Percentiles rank a stretch among this genome's conserved stretches.
Evolutionary conservation across 2,113 vertebrate genomes (phyloP).

Genomic region (Camelus bactrianus): DNA sequence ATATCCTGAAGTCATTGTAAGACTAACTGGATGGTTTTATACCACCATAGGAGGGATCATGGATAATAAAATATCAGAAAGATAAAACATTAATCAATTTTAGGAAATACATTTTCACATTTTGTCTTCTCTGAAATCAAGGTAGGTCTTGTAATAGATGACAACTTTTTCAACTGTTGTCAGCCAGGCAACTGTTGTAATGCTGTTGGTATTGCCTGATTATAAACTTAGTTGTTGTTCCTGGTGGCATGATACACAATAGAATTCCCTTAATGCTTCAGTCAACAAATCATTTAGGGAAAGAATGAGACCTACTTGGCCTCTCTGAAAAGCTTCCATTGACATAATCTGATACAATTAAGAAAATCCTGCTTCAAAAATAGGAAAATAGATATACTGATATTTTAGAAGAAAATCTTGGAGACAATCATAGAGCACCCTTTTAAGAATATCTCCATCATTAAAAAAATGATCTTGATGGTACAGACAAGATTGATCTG

Average conservation of each 20-base stretch:
- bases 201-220: background rate
- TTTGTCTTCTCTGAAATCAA: background rate
- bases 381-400: background rate
- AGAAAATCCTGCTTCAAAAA: conserved; percentile 11
- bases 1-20: background rate
- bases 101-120: background rate
- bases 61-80: background rate
- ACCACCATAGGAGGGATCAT: background rate
- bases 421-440: background rate
- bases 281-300: background rate
- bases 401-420: conserved; percentile 12
- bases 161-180: background rate
- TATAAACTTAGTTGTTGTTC: background rate
- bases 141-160: background rate
- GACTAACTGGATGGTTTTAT: background rate
- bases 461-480: background rate
- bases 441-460: conserved; percentile 35
- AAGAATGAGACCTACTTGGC: conserved; percentile 1
- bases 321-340: background rate
- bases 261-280: background rate
- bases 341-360: background rate
- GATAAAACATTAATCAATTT: background rate
- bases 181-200: background rate
- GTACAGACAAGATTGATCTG: background rate
- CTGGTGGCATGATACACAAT: background rate